A percentile compares a stretch with the other conserved stretches of the same genome.
These are phyloP conservation scores for Origma solitaria DNA, from an alignment of 2,113 vertebrate species.

Conservation along the genomic window DNA sequence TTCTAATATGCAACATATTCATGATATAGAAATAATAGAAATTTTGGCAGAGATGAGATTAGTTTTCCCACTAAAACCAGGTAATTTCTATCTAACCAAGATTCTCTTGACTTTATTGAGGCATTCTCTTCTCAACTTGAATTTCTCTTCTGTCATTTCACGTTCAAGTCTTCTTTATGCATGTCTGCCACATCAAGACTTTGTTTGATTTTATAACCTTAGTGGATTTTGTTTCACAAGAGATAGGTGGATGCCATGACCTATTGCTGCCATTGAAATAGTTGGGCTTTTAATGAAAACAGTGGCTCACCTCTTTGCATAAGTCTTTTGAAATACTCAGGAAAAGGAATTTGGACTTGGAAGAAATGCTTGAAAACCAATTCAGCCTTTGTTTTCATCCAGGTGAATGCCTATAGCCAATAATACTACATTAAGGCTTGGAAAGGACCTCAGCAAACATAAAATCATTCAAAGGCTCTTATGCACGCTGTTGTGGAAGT, in stretches of 20 bases:
- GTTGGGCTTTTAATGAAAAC: background rate
- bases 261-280: background rate
- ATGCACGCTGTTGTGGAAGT: accelerated
- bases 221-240: background rate
- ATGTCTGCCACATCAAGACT: background rate
- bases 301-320: background rate
- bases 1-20: background rate
- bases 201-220: background rate
- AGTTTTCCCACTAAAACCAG: background rate
- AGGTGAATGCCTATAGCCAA: background rate
- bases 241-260: background rate
- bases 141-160: background rate
- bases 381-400: background rate
- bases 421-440: background rate
- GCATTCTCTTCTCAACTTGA: background rate
- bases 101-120: background rate
- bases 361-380: background rate
- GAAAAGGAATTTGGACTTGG: background rate
- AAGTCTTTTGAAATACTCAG: background rate
- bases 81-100: background rate
- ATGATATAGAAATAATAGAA: background rate
- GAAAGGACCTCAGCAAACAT: background rate
- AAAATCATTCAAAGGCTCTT: background rate
- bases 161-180: background rate
- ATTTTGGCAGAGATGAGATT: background rate